Percentiles rank a stretch among this genome's conserved stretches.
phyloP scores from a whole-genome alignment of 2,797 vertebrate species.

The Hapalemur alaotrensis region DNA sequence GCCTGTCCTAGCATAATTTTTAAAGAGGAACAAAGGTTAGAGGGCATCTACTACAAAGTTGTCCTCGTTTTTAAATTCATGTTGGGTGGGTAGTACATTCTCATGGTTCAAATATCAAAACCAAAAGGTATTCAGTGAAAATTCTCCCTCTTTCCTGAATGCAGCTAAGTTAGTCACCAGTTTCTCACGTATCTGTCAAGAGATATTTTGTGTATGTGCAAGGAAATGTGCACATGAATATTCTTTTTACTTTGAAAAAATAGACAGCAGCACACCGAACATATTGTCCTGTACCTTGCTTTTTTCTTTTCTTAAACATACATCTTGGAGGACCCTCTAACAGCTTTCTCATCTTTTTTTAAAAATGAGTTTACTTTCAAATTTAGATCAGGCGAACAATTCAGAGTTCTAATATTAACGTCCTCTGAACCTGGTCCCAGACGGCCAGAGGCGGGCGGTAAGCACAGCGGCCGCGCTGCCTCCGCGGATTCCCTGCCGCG shows the following conservation, averaged over 20 bases:
- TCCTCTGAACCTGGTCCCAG: not conserved
- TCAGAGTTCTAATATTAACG: not conserved
- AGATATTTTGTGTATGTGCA: not conserved
- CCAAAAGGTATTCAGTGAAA: not conserved
- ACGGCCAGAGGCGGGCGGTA: too few relatives aligned
- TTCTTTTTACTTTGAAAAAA: not conserved
- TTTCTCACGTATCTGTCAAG: not conserved
- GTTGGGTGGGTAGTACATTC: not conserved
- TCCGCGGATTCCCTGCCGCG: not conserved
- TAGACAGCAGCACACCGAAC: not conserved
- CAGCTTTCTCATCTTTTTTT: not conserved
- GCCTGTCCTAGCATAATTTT: not conserved
- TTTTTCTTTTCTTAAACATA: not conserved
- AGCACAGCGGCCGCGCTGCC: not conserved
- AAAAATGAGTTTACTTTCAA: not conserved
- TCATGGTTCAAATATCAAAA: not conserved
- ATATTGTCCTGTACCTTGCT: not conserved
- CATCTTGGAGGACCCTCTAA: not conserved
- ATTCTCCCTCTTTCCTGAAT: not conserved
- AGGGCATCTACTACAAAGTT: not conserved
- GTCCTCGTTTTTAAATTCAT: not conserved
- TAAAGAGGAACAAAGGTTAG: not conserved
- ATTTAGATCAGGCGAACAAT: not conserved
- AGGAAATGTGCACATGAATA: not conserved
- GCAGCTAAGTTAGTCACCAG: not conserved